A percentile compares a stretch with the other conserved stretches of the same genome.
Evolutionary conservation across 2,113 vertebrate genomes (phyloP).

Genomic region (Hirundichthys speculiger): DNA sequence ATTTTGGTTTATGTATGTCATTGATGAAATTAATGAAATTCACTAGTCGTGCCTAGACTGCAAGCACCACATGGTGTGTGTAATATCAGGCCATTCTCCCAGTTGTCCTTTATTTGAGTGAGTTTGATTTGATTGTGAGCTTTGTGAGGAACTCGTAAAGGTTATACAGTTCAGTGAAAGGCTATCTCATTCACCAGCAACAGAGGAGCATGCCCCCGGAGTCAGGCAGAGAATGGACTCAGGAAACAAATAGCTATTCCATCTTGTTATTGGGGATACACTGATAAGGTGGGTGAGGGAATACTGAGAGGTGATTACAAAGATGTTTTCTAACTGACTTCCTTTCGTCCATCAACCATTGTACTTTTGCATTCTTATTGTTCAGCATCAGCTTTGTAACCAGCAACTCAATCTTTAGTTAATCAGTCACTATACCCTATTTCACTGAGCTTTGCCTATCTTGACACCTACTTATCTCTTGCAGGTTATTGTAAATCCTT

Average conservation of each 20-base stretch:
- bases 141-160: constrained; percentile 62
- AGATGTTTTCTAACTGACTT: constrained; percentile 60
- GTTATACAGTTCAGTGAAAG: constrained; percentile 63
- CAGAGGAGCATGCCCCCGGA: constrained; percentile 60
- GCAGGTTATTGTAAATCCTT: constrained; percentile 53
- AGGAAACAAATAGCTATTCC: constrained; percentile 69
- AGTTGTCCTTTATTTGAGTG: constrained; percentile 50
- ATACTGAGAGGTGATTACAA: constrained; percentile 57
- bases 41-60: background rate
- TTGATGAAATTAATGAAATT: constrained; percentile 30
- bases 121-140: constrained; percentile 55
- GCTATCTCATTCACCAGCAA: constrained; percentile 59
- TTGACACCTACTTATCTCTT: constrained; percentile 67
- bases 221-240: constrained; percentile 53
- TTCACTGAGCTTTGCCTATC: constrained; percentile 49
- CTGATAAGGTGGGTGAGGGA: constrained; percentile 56
- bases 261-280: constrained; percentile 62
- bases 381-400: constrained; percentile 33
- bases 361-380: constrained; percentile 52
- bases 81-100: constrained; percentile 27
- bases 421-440: constrained; percentile 46
- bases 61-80: constrained; percentile 2
- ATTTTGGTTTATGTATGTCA: constrained; percentile 28
- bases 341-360: constrained; percentile 37
- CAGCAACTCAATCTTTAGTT: constrained; percentile 37